These are phyloP conservation scores for Andrena praecox DNA, from an alignment of 2,888 invertebrate genomes.

Conservation along the genomic window DNA sequence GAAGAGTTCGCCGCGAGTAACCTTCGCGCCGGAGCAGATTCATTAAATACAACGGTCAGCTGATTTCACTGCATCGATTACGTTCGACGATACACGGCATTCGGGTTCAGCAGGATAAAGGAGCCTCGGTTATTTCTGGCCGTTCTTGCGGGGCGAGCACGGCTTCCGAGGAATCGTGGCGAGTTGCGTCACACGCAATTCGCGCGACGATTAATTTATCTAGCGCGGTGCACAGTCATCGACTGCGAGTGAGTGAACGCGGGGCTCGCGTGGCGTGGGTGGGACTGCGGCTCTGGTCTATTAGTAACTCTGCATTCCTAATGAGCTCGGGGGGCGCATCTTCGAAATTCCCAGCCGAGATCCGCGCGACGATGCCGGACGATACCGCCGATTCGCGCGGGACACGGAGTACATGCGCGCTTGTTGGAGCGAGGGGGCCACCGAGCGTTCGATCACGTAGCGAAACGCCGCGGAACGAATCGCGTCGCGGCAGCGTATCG, in stretches of 20 bases:
- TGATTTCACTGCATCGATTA: too few relatives aligned
- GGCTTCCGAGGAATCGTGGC: constrained; percentile 48
- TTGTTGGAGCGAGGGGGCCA: not conserved
- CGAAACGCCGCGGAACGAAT: constrained; percentile 57
- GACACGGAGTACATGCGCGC: too few relatives aligned
- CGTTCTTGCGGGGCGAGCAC: constrained; percentile 6
- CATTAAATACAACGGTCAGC: too few relatives aligned
- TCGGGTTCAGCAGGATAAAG: constrained; percentile 19
- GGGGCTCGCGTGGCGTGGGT: constrained; percentile 3
- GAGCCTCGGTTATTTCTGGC: constrained; percentile 33
- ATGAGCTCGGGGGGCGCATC: too few relatives aligned
- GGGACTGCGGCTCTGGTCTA: not conserved
- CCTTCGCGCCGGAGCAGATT: too few relatives aligned
- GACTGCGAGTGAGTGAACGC: constrained; percentile 34
- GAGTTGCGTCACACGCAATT: constrained; percentile 40
- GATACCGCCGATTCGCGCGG: too few relatives aligned
- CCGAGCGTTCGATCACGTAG: constrained; percentile 57
- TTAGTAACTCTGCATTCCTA: not conserved
- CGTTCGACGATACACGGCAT: constrained; percentile 9
- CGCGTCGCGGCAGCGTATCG: constrained; percentile 44
- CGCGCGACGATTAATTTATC: constrained; percentile 50
- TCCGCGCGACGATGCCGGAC: too few relatives aligned
- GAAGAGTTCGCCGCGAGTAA: not conserved
- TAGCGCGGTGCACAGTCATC: constrained; percentile 37
- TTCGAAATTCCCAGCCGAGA: too few relatives aligned